These are phyloP conservation scores for Chloroceryle aenea DNA, from an alignment of 2,113 vertebrate species.

Conservation along the genomic window DNA sequence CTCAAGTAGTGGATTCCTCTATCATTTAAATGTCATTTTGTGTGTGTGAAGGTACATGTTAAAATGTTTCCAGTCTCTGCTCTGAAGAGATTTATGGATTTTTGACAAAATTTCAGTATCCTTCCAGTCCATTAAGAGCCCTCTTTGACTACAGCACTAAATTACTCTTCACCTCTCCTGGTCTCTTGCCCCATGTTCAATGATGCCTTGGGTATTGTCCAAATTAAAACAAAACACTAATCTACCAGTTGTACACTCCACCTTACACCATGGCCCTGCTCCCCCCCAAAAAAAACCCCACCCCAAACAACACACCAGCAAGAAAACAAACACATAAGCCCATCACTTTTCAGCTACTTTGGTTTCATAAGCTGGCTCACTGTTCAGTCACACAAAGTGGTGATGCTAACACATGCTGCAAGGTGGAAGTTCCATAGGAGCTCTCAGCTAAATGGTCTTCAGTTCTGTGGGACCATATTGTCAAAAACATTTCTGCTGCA, in stretches of 20 bases:
- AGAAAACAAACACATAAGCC: too few relatives aligned
- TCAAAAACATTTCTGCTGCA: not conserved
- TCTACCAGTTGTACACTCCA: not conserved
- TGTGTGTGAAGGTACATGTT: not conserved
- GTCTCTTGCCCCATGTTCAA: not conserved
- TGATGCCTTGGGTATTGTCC: not conserved
- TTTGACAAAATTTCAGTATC: not conserved
- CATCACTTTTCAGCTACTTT: not conserved
- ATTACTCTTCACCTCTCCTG: not conserved
- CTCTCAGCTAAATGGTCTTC: not conserved
- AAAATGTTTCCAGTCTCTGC: not conserved
- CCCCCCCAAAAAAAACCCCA: accelerated
- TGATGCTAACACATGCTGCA: not conserved
- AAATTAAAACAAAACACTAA: not conserved
- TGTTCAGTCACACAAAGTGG: not conserved
- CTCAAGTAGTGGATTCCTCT: not conserved
- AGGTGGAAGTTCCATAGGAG: not conserved
- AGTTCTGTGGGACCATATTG: not conserved
- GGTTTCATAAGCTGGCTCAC: not conserved
- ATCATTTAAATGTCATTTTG: not conserved
- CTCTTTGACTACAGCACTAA: not conserved
- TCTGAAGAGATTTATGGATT: not conserved
- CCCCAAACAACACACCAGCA: too few relatives aligned
- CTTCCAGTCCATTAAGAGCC: not conserved
- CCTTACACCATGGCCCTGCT: accelerated